Evolutionary conservation across 2,888 invertebrate species (phyloP).

Genomic region (Poecilobothrus nobilitatus): DNA sequence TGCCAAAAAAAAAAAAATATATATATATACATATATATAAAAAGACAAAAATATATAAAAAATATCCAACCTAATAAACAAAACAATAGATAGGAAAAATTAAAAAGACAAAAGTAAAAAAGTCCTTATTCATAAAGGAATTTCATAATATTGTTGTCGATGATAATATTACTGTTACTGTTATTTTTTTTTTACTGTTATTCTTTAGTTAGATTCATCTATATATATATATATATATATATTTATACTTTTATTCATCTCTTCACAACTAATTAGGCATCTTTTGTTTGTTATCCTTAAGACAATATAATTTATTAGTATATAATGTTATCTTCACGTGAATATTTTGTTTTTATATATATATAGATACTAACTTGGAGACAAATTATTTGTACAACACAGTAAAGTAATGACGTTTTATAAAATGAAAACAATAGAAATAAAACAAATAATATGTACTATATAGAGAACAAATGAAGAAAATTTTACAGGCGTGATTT

Average conservation of each 20-base stretch:
- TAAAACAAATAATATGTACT: background rate
- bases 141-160: too few species aligned
- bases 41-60: background rate
- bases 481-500: conserved; percentile 1
- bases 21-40: background rate
- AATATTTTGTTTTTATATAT: too few species aligned
- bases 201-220: too few species aligned
- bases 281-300: conserved; percentile 3
- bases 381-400: background rate
- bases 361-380: too few species aligned
- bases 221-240: too few species aligned
- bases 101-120: background rate
- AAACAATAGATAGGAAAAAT: background rate
- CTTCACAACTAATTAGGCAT: conserved; percentile 1
- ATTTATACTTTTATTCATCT: background rate
- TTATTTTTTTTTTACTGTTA: too few species aligned
- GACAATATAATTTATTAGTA: background rate
- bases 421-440: background rate
- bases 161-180: too few species aligned
- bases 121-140: too few species aligned
- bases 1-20: background rate
- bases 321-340: too few species aligned
- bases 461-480: background rate
- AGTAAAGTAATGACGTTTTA: too few species aligned
- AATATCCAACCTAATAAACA: background rate